A percentile compares a stretch with the other conserved stretches of the same genome.
Evolutionary conservation across 2,888 invertebrate genomes (phyloP).

Genomic region (Pheosia gnoma): DNA sequence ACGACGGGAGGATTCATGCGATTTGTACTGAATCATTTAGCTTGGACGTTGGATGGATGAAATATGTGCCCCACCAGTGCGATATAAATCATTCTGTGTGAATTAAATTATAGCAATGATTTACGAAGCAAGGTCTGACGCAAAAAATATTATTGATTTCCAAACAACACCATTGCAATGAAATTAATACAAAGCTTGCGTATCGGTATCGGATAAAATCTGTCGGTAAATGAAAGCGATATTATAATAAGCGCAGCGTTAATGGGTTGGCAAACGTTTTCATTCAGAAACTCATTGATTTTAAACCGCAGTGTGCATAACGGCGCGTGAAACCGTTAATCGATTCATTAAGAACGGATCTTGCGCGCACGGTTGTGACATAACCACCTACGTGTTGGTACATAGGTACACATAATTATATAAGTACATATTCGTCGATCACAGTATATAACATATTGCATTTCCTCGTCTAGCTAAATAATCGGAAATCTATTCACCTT

Average conservation of each 20-base stretch:
- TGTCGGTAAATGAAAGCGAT: too few relatives aligned
- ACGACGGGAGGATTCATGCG: neutral
- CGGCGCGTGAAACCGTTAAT: neutral
- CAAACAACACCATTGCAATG: too few relatives aligned
- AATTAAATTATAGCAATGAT: constrained; percentile 3
- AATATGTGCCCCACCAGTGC: neutral
- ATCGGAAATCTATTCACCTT: too few relatives aligned
- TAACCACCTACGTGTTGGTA: too few relatives aligned
- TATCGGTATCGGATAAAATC: too few relatives aligned
- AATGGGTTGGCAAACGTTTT: neutral
- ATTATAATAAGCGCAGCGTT: neutral
- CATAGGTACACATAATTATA: too few relatives aligned
- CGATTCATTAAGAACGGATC: neutral
- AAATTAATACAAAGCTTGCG: too few relatives aligned
- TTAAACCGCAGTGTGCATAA: neutral
- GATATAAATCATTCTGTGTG: neutral
- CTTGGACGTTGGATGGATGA: neutral
- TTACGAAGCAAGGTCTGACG: neutral
- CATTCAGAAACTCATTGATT: neutral
- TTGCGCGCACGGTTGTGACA: too few relatives aligned
- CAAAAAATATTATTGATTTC: neutral
- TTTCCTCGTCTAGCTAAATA: too few relatives aligned
- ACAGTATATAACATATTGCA: too few relatives aligned
- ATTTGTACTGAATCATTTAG: constrained; percentile 3
- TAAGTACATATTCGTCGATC: too few relatives aligned